Base-by-base conservation (phyloP, 2,797 vertebrate species). In the Sebastolobus alascanus region DNA sequence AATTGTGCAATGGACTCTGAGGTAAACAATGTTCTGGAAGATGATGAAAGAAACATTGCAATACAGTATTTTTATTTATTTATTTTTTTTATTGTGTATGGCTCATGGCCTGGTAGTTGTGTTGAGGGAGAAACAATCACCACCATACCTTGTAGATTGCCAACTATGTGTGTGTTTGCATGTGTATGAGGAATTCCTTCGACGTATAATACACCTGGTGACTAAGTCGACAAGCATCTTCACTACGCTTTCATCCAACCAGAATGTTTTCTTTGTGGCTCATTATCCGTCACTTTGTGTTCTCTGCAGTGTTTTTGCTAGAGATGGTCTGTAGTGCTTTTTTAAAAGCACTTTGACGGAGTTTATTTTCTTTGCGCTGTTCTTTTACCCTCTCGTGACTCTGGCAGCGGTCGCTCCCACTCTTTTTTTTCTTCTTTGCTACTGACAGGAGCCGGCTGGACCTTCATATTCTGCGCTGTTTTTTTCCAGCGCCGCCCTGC, bases 241-340 rank as follows among this genome's bases (percentile, higher is more conserved):
- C 31, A 40, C 61, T 25, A 64, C 63, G 75, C 86, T 84, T 76
- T 85, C 64, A 75, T 81, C 12, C 25, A 31, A 33, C 40, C 74
- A 46, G 59, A 77, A 56, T 68, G 84, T 89, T 89, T 90, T 89
- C 79, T 88, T 80, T 82, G 61, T 1, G 29, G 33, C 50, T 79
- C 71, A 66, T 87, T 73, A 77, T 55, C 69, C 55, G 40, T 75
- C 74, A 77, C 46, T 64, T 69, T 86, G 74, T 89, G 59, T 75
- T 73, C 68, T 76, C 69, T 70, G 59, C 58, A 18, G 66, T 72
- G 75, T 80, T 83, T 88, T 65, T 61, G 46, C 6, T 2, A 1
- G 27, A 40, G 43, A 52, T 79, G 20, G 69, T 64, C 78, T 73
- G n/a, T 31, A 1, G 35, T 55, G 43, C n/a, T 58, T 73, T 68